These are phyloP conservation scores for Protaetia brevitarsis DNA, from an alignment of 1,140 invertebrate genomes.

Conservation along the genomic window DNA sequence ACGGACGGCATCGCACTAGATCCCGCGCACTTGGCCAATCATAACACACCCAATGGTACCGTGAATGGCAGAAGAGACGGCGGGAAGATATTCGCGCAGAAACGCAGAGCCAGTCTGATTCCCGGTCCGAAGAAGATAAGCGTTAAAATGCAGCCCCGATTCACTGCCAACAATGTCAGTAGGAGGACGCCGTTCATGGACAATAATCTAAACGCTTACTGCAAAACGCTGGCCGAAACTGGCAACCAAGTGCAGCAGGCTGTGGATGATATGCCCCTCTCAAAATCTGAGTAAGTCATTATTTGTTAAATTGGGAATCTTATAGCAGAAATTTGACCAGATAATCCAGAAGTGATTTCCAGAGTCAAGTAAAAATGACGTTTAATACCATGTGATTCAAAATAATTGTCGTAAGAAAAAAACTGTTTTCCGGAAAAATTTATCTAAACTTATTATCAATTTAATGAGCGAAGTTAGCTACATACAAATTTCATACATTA, in stretches of 20 bases:
- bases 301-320: too few relatives aligned
- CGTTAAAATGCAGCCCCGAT: background rate
- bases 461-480: too few relatives aligned
- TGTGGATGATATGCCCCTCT: slow-evolving; percentile 71
- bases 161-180: slow-evolving; percentile 42
- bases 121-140: background rate
- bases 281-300: slow-evolving; percentile 67
- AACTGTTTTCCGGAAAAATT: too few relatives aligned
- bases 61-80: background rate
- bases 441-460: too few relatives aligned
- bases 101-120: background rate
- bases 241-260: slow-evolving; percentile 71
- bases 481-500: too few relatives aligned
- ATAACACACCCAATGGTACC: background rate
- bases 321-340: too few relatives aligned
- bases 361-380: background rate
- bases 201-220: slow-evolving; percentile 64
- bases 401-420: too few relatives aligned
- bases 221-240: slow-evolving; percentile 64
- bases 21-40: background rate
- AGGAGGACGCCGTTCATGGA: slow-evolving; percentile 63
- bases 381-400: background rate
- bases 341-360: too few relatives aligned
- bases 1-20: background rate
- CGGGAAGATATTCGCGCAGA: background rate